These are phyloP conservation scores for Himalopsyche anomala DNA, from an alignment of 2,888 invertebrate species.

Conservation along the genomic window DNA sequence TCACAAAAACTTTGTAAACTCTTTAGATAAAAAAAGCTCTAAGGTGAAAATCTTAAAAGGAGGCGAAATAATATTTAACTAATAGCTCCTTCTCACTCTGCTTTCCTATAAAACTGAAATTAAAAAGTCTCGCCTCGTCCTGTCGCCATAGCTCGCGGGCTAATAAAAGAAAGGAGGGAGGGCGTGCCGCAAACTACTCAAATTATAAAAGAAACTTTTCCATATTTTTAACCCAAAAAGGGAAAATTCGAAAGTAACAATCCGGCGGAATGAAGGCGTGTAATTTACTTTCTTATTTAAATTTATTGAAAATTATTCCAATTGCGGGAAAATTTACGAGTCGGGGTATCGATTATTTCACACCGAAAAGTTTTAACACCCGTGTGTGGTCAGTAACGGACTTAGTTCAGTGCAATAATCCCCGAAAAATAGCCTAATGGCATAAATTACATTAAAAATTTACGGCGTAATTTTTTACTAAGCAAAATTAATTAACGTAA, in stretches of 20 bases:
- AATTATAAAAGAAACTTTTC: slow-evolving; percentile 37
- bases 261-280: slow-evolving; percentile 48
- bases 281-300: slow-evolving; percentile 61
- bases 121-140: background rate
- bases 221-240: slow-evolving; percentile 14
- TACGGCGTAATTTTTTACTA: no score
- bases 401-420: background rate
- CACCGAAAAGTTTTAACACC: background rate
- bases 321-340: slow-evolving; percentile 55
- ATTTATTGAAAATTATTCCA: slow-evolving; percentile 64
- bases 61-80: slow-evolving; percentile 32
- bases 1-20: background rate
- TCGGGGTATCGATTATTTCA: slow-evolving; percentile 56
- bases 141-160: background rate
- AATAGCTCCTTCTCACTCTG: slow-evolving; percentile 28
- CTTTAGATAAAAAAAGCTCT: background rate
- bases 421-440: no score
- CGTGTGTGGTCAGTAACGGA: background rate
- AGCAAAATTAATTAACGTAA: no score
- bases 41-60: slow-evolving; percentile 19
- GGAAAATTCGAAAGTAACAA: slow-evolving; percentile 46
- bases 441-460: no score
- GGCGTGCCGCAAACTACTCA: slow-evolving; percentile 21
- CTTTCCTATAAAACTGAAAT: background rate
- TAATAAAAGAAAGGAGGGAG: slow-evolving; percentile 15